Evolutionary conservation across 2,113 vertebrate genomes (phyloP).

Genomic region (Percina caprodes): DNA sequence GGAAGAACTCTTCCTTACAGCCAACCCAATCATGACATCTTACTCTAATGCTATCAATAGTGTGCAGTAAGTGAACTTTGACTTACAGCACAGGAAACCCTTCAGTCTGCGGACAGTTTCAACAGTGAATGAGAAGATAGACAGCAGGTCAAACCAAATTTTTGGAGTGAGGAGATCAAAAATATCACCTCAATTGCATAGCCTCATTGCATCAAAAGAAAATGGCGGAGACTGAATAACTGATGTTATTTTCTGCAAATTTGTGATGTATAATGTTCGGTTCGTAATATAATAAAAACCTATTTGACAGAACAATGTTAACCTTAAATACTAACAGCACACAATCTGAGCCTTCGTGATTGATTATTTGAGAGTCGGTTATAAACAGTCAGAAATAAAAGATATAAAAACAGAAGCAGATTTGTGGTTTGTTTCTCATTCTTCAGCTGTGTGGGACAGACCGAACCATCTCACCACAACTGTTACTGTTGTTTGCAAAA

Average conservation of each 20-base stretch:
- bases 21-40: neutral
- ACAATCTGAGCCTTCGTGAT: neutral
- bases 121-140: conserved; percentile 8
- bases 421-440: neutral
- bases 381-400: neutral
- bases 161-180: neutral
- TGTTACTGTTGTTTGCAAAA: neutral
- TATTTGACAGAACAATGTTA: neutral
- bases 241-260: neutral
- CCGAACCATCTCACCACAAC: neutral
- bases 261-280: neutral
- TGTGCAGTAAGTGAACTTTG: conserved; percentile 11
- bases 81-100: conserved; percentile 11
- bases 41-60: neutral
- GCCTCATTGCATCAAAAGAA: neutral
- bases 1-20: conserved; percentile 15
- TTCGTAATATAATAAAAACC: neutral
- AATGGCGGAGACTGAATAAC: neutral
- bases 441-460: neutral
- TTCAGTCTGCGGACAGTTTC: conserved; percentile 1
- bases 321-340: neutral
- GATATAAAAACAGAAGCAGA: conserved; percentile 1
- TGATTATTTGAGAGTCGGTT: neutral
- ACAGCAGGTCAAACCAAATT: neutral
- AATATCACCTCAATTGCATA: neutral